Conservation (phyloP, 2,113 vertebrate genomes). For the Hippolais icterina region DNA sequence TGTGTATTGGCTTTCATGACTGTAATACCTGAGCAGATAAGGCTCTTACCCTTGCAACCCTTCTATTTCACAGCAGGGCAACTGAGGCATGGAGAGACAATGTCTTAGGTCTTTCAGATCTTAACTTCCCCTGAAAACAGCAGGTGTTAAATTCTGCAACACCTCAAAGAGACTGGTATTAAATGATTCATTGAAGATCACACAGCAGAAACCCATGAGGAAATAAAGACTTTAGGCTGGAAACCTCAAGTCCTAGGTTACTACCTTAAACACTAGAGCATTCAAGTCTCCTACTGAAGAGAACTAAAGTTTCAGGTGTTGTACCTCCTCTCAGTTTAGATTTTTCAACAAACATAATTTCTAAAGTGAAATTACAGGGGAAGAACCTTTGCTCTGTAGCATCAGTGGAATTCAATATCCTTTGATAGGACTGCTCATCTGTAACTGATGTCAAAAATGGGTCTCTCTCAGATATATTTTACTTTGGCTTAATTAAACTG, state of each 20-base stretch:
- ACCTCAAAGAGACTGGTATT: background rate
- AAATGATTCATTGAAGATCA: constrained; percentile 17
- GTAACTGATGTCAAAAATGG: constrained; percentile 20
- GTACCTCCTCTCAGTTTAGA: background rate
- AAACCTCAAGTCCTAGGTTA: background rate
- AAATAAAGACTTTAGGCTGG: background rate
- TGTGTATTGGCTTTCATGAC: background rate
- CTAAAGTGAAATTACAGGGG: constrained; percentile 18
- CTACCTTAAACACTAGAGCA: background rate
- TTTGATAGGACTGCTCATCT: constrained; percentile 24
- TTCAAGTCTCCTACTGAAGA: background rate
- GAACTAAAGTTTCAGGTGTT: background rate
- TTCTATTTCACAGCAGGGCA: background rate
- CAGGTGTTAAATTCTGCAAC: background rate
- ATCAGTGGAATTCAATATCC: constrained; percentile 23
- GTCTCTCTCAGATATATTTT: constrained; percentile 8
- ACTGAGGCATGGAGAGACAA: background rate
- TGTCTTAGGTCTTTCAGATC: background rate
- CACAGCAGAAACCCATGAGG: background rate
- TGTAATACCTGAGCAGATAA: background rate
- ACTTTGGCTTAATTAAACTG: constrained; percentile 31
- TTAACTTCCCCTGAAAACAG: background rate
- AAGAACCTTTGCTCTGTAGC: constrained; percentile 3
- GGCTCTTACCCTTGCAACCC: background rate
- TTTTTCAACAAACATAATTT: constrained; percentile 38